Percentiles rank a stretch among this genome's conserved stretches.
These are phyloP conservation scores for Pristiophorus japonicus DNA, from an alignment of 2,113 vertebrate genomes.

Conservation along the genomic window DNA sequence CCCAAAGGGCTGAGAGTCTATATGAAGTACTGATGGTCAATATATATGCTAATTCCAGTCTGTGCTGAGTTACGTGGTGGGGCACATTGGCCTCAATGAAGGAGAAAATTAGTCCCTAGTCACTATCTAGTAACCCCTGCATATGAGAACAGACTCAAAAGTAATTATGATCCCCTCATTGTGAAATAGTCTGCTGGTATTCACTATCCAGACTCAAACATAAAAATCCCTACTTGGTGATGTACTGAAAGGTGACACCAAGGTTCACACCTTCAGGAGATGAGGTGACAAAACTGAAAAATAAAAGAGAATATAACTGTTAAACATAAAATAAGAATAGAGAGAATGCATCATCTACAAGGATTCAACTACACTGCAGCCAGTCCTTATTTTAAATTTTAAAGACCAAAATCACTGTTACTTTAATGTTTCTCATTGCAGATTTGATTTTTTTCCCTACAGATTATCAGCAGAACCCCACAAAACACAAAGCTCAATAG, in stretches of 20 bases:
- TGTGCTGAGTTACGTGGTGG: background rate
- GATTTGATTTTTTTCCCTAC: background rate
- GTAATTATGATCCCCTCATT: background rate
- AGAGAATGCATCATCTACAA: background rate
- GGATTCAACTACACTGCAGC: background rate
- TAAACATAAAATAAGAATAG: background rate
- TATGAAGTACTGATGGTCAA: background rate
- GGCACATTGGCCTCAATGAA: background rate
- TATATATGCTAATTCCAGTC: background rate
- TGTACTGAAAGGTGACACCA: background rate
- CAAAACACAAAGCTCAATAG: background rate
- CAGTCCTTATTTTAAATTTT: background rate
- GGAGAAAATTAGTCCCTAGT: background rate
- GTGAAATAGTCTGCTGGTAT: background rate
- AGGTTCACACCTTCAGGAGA: too few relatives aligned
- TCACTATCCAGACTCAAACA: background rate
- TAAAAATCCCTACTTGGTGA: background rate
- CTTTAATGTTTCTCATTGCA: background rate
- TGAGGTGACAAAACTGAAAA: background rate
- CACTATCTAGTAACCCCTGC: background rate
- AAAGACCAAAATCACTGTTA: background rate
- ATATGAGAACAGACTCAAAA: background rate
- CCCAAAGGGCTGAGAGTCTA: background rate
- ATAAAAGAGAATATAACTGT: background rate
- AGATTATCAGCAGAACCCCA: background rate